Percentiles rank a stretch among this genome's conserved stretches.
phyloP scores from a whole-genome alignment of 2,888 invertebrate genomes.

The Geophilus truncorum region DNA sequence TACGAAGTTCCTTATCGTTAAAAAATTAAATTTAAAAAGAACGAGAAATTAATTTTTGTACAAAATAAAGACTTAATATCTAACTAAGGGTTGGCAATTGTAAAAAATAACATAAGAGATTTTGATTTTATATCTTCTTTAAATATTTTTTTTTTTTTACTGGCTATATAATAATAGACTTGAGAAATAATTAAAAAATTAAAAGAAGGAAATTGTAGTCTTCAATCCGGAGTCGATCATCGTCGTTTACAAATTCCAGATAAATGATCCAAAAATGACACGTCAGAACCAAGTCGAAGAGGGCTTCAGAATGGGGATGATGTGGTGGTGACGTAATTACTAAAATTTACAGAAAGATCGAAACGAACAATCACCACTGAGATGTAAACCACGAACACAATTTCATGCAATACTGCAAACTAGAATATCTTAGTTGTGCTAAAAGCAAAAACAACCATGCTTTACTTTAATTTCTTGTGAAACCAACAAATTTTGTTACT shows the following conservation, averaged over 20 bases:
- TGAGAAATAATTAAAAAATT: not conserved
- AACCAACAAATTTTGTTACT: not conserved
- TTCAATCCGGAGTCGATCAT: not conserved
- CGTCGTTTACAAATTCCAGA: not conserved
- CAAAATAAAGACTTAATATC: not conserved
- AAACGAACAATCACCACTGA: slow-evolving; percentile 1
- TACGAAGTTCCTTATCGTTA: not conserved
- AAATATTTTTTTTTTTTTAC: not conserved
- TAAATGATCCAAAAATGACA: slow-evolving; percentile 5
- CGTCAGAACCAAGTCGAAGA: slow-evolving; percentile 12
- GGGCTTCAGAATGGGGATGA: slow-evolving; percentile 22
- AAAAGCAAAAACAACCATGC: not conserved
- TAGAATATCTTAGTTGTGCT: not conserved
- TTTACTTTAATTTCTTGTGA: not conserved
- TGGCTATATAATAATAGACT: not conserved
- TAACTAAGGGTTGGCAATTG: not conserved
- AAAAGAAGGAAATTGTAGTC: not conserved
- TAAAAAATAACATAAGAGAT: not conserved
- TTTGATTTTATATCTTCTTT: not conserved
- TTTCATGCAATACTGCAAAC: not conserved
- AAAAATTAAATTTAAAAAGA: not conserved
- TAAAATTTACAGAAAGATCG: not conserved
- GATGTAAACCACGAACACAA: not conserved
- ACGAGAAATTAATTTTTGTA: not conserved
- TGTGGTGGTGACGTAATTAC: slow-evolving; percentile 27